Evolutionary conservation across 2,797 vertebrate genomes (phyloP), one percentile per base, ranked within the genome.

Genomic region (Peromyscus eremicus): DNA sequence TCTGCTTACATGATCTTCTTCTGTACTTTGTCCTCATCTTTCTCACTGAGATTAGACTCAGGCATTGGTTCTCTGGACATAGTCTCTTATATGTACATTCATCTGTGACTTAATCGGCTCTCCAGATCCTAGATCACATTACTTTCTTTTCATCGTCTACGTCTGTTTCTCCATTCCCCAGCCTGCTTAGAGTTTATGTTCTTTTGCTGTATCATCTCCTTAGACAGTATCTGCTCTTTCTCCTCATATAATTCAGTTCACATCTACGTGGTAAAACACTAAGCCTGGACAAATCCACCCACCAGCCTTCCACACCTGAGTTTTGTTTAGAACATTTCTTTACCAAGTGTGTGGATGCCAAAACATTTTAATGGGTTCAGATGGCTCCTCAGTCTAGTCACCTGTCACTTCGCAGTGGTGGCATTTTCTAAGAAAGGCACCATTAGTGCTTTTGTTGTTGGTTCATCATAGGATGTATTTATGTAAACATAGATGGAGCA

Each of bases 281-380:
- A 96, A 92, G 71, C 9, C 25, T 68, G 25, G 37, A 37, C 85
- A 68, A 94, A 88, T 88, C 62, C 52, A 90, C 4, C 25, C 16
- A 1, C 37, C 17, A 32, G 19, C 71, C 71, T 92, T 96, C 29
- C n/a, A 73, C 29, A 73, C 21, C 25, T 66, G 64, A 93, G 32
- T 71, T 37, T 89, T 91, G 43, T 6, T 84, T 83, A 83, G 70
- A 96, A 87, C 75, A 91, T 55, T 62, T 86, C 27, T 43, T 34
- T 29, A 3, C 17, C 14, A 17, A 73, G 68, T 37, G 49, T n/a
- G 49, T 21, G 81, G 40, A 13, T 62, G 55, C 14, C 16, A n/a
- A 49, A 0, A 79, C 85, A 23, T 3, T 89, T 89, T 77, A 76
- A 71, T 3, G 5, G 49, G 0, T 87, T 71, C 66, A 84, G 3